These are phyloP conservation scores for Microhierax caerulescens DNA, from an alignment of 2,797 vertebrate genomes.

Conservation along the genomic window DNA sequence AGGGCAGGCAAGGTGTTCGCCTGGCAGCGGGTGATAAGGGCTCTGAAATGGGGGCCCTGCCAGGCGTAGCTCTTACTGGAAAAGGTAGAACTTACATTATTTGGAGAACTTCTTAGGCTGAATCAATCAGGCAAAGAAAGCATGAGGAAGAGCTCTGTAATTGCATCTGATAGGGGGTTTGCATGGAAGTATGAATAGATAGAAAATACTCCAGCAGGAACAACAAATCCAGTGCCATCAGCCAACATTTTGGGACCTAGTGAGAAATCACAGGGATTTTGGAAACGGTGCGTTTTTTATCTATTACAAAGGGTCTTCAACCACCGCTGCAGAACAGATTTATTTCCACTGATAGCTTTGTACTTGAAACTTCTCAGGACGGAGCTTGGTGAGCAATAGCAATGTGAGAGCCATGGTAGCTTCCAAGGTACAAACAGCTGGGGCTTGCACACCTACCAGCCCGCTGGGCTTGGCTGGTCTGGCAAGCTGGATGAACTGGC, in stretches of 20 bases:
- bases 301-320: background rate
- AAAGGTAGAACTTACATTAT: background rate
- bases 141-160: background rate
- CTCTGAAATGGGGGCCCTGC: accelerated
- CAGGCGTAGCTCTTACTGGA: background rate
- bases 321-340: background rate
- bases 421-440: background rate
- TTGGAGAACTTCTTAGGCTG: background rate
- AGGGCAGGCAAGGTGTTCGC: background rate
- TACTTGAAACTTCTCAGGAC: background rate
- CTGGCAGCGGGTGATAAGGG: background rate
- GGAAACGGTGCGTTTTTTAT: background rate
- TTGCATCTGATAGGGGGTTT: background rate
- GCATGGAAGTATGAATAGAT: accelerated
- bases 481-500: too few species aligned
- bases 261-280: background rate
- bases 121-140: background rate
- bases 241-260: background rate
- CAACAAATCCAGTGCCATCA: background rate
- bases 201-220: background rate
- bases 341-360: background rate
- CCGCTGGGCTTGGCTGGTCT: too few species aligned
- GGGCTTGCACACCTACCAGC: background rate
- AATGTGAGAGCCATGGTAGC: background rate
- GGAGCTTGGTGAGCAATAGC: background rate